These are phyloP conservation scores for Sycobia sp. DNA, from an alignment of 1,140 invertebrate genomes.

Conservation along the genomic window DNA sequence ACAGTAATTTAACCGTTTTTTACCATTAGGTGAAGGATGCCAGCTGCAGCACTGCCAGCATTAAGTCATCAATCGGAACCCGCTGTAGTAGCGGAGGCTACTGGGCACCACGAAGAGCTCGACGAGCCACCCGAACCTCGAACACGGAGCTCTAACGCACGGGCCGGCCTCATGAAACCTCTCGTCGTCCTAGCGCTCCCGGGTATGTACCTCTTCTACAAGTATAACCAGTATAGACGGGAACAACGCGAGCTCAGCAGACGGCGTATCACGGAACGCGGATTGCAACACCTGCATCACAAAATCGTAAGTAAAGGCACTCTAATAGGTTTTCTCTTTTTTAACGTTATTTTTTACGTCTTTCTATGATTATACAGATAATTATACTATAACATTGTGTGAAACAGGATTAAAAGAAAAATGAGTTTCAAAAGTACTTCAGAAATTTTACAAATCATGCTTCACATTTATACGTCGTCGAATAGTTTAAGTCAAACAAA, in stretches of 20 bases:
- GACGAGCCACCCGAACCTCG: conserved; percentile 55
- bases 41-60: conserved; percentile 46
- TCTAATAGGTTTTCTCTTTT: no score
- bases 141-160: conserved; percentile 51
- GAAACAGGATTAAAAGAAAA: no score
- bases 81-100: conserved; percentile 47
- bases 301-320: conserved; percentile 92
- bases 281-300: conserved; percentile 83
- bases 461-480: no score
- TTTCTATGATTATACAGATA: no score
- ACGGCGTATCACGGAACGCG: conserved; percentile 80
- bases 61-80: conserved; percentile 42
- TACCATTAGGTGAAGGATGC: conserved; percentile 46
- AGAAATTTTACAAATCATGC: background rate
- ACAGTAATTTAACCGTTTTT: no score
- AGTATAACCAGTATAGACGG: conserved; percentile 84
- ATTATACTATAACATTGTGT: no score
- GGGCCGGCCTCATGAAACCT: conserved; percentile 75
- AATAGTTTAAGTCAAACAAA: no score
- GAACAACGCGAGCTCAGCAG: conserved; percentile 81
- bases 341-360: no score
- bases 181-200: conserved; percentile 80
- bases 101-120: conserved; percentile 50
- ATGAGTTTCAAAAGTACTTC: background rate
- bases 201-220: conserved; percentile 89